Evolutionary conservation across 2,888 invertebrate genomes (phyloP), one percentile per base, ranked within the genome.

Genomic region (Alloplasta piceator): DNA sequence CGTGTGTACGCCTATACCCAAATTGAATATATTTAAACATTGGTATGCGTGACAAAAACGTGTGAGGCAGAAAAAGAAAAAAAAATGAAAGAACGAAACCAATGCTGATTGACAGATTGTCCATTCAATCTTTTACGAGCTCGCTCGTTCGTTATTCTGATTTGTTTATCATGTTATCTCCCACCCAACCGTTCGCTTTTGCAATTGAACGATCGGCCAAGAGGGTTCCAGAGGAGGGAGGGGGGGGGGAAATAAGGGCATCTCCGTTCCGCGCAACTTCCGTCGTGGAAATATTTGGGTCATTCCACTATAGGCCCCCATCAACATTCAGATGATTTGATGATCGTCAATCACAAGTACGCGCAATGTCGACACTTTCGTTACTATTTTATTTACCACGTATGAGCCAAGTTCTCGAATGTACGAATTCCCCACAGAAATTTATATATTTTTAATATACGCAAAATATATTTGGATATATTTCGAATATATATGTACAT

Each of bases 281-380:
- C 82, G 82, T 67, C 66, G 72, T 75, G 68, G 39, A 66, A 73
- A 83, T 82, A 85, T 84, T 84, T 80, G 83, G 85, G 84, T 85
- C 84, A 82, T 70, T 61, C 58, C 39, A n/a, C 61, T 58, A 60
- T 39, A 43, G 43, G n/a, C n/a, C n/a, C n/a, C n/a, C 7, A 39
- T 16, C 43, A 52, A 43, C 43, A 38, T 12, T 43, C 3, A n/a
- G 55, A n/a, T n/a, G n/a, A n/a, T n/a, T n/a, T n/a, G n/a, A 64
- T 71, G 9, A 74, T 41, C 12, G 72, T 43, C 75, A 75, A 74
- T 75, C 73, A 46, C 10, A 41, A 9, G 38, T 12, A 9, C 12
- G 12, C 14, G 10, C 52, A n/a, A n/a, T n/a, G n/a, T n/a, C n/a
- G n/a, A n/a, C n/a, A n/a, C n/a, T n/a, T n/a, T n/a, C n/a, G n/a